phyloP scores from a whole-genome alignment of 2,797 vertebrate genomes.

The Xyrichtys novacula region DNA sequence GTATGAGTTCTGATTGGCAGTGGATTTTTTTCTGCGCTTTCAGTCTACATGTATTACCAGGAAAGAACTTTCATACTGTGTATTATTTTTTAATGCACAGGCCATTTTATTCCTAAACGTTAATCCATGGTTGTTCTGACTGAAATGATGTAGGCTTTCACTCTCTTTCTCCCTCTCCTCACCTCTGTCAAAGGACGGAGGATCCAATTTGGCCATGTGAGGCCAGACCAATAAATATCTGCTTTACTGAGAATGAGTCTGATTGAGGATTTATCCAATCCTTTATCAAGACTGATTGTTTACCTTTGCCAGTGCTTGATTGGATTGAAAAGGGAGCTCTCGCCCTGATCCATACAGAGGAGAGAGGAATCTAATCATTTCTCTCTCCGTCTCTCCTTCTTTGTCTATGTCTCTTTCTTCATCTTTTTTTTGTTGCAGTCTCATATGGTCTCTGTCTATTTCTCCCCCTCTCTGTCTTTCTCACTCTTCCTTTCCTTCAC shows the following conservation, averaged over 20 bases:
- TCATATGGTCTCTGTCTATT: conserved; percentile 36
- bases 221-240: conserved; percentile 77
- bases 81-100: conserved; percentile 45
- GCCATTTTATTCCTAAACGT: conserved; percentile 42
- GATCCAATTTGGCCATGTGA: conserved; percentile 78
- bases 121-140: background rate
- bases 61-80: conserved; percentile 21
- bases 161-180: conserved; percentile 17
- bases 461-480: conserved; percentile 18
- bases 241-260: conserved; percentile 80
- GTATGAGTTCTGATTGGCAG: conserved; percentile 55
- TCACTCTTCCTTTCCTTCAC: conserved; percentile 19
- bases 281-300: conserved; percentile 86
- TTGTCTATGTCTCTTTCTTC: conserved; percentile 31
- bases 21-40: conserved; percentile 36
- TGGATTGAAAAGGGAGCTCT: conserved; percentile 77
- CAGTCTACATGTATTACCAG: conserved; percentile 19
- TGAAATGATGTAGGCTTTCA: conserved; percentile 42
- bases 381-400: conserved; percentile 47
- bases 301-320: conserved; percentile 80
- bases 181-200: conserved; percentile 54
- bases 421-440: conserved; percentile 40
- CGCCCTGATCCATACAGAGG: conserved; percentile 70
- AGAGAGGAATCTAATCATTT: conserved; percentile 75
- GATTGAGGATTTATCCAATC: conserved; percentile 86